Base-by-base conservation (phyloP, 2,797 vertebrate genomes). In the Potorous gilbertii region DNA sequence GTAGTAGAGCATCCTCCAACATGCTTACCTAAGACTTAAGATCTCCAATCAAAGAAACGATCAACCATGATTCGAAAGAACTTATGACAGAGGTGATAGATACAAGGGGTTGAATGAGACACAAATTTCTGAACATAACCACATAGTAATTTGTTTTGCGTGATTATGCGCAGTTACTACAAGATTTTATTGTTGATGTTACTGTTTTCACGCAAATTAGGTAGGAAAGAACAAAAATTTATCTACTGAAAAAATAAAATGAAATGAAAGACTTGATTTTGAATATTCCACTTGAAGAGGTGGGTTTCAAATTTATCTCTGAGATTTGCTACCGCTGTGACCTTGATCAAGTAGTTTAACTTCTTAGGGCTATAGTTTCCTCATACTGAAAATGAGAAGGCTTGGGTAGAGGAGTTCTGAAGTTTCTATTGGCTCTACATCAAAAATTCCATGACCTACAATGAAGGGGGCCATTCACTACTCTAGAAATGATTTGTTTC, bases 131-230 rank as follows among this genome's bases (percentile, higher is more conserved):
- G 21, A 31, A 46, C 74, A 46, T 27, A 8, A 46, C 18, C n/a
- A 81, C 0, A 21, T 87, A 24, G 74, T 40, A 87, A 87, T 87
- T 87, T 87, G 40, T 50, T 50, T 50, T 27, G 40, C 24, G 4
- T 12, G 3, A 87, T 50, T 50, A 50, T 5, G 5, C 31, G 27
- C n/a, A 81, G 31, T 46, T 81, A 21, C 21, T 87, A 87, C 18
- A 87, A 24, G 92, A 54, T 46, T 50, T 27, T 4, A 92, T 8
- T 92, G 59, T 93, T 66, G 29, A 91, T 55, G 95, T 59, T 92
- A 93, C 55, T 56, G n/a, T 24, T 56, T 56, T 24, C 56, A 56
- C 1, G 40, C n/a, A 81, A 81, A 40, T 24, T 95, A 27, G 91
- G 93, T 95, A 2, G 2, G 90, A 95, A 94, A 12, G 94, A 52